Conservation (phyloP, 2,797 vertebrate genomes). For the Acanthornis magna region DNA sequence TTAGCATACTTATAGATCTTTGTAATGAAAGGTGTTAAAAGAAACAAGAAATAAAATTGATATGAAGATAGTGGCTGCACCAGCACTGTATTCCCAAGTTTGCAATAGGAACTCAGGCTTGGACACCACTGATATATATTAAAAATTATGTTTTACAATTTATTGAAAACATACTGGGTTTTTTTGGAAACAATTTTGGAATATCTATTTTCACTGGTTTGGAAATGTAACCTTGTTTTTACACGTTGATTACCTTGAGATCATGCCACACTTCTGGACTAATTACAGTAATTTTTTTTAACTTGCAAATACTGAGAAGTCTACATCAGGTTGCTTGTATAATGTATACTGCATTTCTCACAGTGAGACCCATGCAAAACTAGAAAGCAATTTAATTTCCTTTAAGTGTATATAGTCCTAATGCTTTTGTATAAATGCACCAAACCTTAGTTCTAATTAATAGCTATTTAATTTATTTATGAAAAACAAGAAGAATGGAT, state of each 20-base stretch:
- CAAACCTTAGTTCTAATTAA: constrained; percentile 2
- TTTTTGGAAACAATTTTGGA: background rate
- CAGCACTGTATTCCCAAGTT: background rate
- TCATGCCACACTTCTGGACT: background rate
- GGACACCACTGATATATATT: background rate
- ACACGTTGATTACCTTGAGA: background rate
- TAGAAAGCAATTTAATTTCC: background rate
- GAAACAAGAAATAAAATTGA: background rate
- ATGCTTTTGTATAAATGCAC: constrained; percentile 14
- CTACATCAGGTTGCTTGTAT: background rate
- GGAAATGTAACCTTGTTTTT: background rate
- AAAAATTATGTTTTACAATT: background rate
- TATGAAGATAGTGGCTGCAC: background rate
- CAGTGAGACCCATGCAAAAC: background rate
- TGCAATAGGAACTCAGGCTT: background rate
- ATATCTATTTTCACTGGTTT: background rate
- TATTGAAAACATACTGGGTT: background rate
- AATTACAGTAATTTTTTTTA: background rate
- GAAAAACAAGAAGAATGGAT: background rate
- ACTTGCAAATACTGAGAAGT: background rate
- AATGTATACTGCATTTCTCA: background rate
- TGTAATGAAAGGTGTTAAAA: background rate
- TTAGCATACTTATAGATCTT: background rate
- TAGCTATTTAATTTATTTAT: background rate
- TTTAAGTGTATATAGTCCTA: background rate